These are phyloP conservation scores for Tetrax tetrax DNA, from an alignment of 2,113 vertebrate species.

Conservation along the genomic window DNA sequence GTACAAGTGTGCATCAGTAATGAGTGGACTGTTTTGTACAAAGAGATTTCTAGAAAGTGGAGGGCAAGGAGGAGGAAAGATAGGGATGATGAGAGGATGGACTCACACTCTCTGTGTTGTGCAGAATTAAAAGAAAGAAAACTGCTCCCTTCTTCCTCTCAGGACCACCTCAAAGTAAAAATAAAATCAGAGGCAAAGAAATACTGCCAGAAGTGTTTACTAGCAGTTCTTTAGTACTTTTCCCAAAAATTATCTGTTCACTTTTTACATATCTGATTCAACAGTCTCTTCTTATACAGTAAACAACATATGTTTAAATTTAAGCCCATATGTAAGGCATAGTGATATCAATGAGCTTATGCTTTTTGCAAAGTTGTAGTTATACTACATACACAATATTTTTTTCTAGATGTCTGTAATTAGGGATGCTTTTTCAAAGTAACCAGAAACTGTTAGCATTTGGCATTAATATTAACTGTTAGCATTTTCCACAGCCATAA, in stretches of 20 bases:
- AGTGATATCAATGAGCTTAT: neutral
- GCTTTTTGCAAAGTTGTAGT: neutral
- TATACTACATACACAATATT: neutral
- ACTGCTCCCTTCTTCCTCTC: neutral
- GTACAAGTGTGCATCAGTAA: neutral
- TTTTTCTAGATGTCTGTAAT: neutral
- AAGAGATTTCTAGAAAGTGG: neutral
- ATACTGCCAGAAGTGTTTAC: neutral
- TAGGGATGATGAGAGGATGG: neutral
- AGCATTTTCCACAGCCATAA: neutral
- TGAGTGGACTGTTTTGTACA: neutral
- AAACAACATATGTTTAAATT: neutral
- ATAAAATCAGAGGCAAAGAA: neutral
- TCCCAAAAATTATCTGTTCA: neutral
- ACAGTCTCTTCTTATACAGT: neutral
- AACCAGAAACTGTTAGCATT: neutral
- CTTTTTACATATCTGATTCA: neutral
- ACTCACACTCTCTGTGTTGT: rapidly evolving
- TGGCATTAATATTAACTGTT: neutral
- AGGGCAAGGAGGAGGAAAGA: neutral
- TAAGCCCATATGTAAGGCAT: neutral
- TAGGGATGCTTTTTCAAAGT: neutral
- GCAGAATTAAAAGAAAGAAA: neutral
- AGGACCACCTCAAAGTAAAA: neutral
- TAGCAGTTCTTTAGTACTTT: neutral